These are phyloP conservation scores for Stichodactyla mertensii DNA, from an alignment of 64 coral and sea anemone species.

Conservation along the genomic window DNA sequence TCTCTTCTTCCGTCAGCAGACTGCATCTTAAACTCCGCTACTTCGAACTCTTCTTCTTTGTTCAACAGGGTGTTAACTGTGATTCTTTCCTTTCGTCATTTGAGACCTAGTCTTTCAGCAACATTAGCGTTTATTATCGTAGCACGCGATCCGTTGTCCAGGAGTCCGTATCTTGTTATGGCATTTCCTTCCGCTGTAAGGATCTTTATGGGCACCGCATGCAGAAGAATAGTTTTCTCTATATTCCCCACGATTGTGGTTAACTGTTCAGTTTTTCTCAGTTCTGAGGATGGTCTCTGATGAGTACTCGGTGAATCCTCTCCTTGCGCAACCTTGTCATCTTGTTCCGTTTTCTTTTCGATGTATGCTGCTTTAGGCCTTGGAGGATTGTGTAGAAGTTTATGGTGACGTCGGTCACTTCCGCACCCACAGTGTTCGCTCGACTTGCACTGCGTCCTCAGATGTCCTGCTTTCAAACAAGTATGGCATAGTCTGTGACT, in stretches of 20 bases:
- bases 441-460: conserved; percentile 25
- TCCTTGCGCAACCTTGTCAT: too few relatives aligned
- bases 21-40: conserved; percentile 23
- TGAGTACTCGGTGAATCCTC: too few relatives aligned
- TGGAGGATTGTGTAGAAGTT: conserved; percentile 28
- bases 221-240: conserved; percentile 19
- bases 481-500: conserved; percentile 44
- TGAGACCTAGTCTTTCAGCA: not conserved
- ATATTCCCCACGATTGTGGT: not conserved
- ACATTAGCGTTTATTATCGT: too few relatives aligned
- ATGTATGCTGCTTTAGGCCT: not conserved
- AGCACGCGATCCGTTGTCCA: not conserved
- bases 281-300: too few relatives aligned
- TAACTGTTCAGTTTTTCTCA: not conserved
- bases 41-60: conserved; percentile 24
- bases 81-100: conserved; percentile 9
- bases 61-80: conserved; percentile 24
- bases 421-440: conserved; percentile 29
- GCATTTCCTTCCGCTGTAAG: conserved; percentile 15
- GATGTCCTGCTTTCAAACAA: conserved; percentile 45
- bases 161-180: conserved; percentile 26
- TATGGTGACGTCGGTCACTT: conserved; percentile 26
- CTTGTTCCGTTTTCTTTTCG: too few relatives aligned
- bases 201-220: conserved; percentile 39
- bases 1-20: conserved; percentile 21